Evolutionary conservation across 2,113 vertebrate genomes (phyloP), one percentile per base, ranked within the genome.

Genomic region (Myiozetetes cayanensis): DNA sequence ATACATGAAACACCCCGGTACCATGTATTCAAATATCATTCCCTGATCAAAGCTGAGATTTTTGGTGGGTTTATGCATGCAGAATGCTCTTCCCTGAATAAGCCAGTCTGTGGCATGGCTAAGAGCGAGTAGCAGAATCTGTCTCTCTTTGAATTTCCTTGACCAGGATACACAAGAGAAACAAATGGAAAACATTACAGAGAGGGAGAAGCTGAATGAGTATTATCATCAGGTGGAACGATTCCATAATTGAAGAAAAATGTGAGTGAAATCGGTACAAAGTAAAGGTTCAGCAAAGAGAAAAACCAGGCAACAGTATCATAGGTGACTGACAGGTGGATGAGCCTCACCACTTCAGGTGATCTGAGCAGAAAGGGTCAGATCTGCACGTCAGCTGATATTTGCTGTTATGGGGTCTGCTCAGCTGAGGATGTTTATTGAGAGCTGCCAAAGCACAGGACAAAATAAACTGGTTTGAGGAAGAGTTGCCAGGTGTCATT

Each of bases 131-230:
- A 84, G 47, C 33, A 84, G 41, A 90, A 81, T 81, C 43, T 84
- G 46, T 35, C 52, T 87, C 44, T 49, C 11, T 44, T 62, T 86
- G 86, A 84, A 89, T 92, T 93, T 79, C 22, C 47, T 67, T 87
- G 84, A 79, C 84, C 70, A 68, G 61, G 81, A 91, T 80, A 92
- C 59, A 53, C 52, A 84, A 55, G 66, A 79, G 80, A 89, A 94
- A 75, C 44, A 78, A 94, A 85, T 61, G 66, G 61, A 85, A 92
- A 91, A 85, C 52, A 94, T 95, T 90, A 87, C 68, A 65, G 73
- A 91, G 77, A 80, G 67, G 39, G 39, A 86, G 63, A 55, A 81
- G 56, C 35, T 53, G 86, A 90, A 47, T 52, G 63, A 92, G 66
- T 33, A 67, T 44, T 25, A 62, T 41, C 78, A 31, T 84, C 76